Percentiles rank a stretch among this genome's conserved stretches.
These are phyloP conservation scores for Dasypus novemcinctus DNA, from an alignment of 2,113 vertebrate genomes.

Conservation along the genomic window DNA sequence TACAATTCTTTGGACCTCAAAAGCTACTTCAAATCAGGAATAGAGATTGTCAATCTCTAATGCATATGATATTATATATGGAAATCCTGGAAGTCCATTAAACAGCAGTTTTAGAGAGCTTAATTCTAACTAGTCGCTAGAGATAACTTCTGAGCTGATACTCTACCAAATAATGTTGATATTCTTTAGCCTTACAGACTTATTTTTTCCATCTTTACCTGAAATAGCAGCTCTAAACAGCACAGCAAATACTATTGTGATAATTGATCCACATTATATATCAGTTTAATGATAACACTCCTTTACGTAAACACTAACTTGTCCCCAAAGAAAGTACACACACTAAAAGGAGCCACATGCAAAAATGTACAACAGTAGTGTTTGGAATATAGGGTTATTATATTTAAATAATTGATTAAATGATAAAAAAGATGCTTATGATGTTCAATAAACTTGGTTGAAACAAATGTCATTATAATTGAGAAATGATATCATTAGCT, in stretches of 20 bases:
- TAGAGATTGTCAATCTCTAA: not conserved
- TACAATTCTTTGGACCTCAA: not conserved
- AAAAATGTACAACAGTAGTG: not conserved
- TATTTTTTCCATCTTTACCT: slow-evolving; percentile 18
- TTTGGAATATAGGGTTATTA: not conserved
- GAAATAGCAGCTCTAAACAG: not conserved
- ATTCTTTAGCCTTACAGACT: not conserved
- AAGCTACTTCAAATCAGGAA: not conserved
- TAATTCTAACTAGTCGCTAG: slow-evolving; percentile 50
- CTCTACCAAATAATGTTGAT: not conserved
- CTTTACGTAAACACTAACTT: not conserved
- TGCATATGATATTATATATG: not conserved
- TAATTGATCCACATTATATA: slow-evolving; percentile 29
- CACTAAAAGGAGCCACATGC: not conserved
- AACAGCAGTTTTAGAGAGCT: slow-evolving; percentile 36
- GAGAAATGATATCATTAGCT: not conserved
- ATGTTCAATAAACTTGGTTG: not conserved
- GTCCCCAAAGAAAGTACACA: not conserved
- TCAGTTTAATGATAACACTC: slow-evolving; percentile 38
- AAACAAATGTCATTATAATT: not conserved
- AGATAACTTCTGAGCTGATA: slow-evolving; percentile 41
- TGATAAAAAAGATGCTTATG: not conserved
- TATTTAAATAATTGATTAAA: not conserved
- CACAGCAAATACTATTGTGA: not conserved
- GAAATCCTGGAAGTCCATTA: not conserved